phyloP scores from a whole-genome alignment of 30 jellyfish, hydroid and myxozoan genomes.

The Chrysaora quinquecirrha region DNA sequence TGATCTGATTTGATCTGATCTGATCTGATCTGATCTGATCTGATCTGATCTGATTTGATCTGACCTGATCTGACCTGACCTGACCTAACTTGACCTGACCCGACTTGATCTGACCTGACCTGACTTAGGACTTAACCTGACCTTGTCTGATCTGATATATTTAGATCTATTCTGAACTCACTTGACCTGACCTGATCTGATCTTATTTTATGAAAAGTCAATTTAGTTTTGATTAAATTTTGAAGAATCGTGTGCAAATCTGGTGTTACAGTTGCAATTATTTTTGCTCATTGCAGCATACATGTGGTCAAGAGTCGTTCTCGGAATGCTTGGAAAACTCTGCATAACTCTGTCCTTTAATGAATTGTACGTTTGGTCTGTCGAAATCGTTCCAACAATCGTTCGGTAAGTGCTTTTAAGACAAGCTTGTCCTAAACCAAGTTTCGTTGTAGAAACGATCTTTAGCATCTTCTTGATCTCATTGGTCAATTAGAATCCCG shows the following conservation, averaged over 20 bases:
- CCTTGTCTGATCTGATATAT: too few species aligned
- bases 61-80: not conserved
- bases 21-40: not conserved
- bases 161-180: too few species aligned
- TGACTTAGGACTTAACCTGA: too few species aligned
- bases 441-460: too few species aligned
- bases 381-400: conserved; percentile 85
- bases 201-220: too few species aligned
- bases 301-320: conserved; percentile 87
- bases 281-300: conserved; percentile 59
- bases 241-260: too few species aligned
- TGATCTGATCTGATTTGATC: not conserved
- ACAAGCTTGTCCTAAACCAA: too few species aligned
- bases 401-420: conserved; percentile 70
- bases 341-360: conserved; percentile 87
- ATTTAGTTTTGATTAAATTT: too few species aligned
- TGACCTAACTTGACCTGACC: not conserved
- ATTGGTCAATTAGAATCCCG: too few species aligned
- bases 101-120: not conserved
- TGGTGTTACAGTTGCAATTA: too few species aligned
- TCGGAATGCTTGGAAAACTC: conserved; percentile 95
- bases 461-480: too few species aligned
- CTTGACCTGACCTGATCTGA: too few species aligned
- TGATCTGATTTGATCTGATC: not conserved
- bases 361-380: conserved; percentile 93